phyloP scores from a whole-genome alignment of 2,797 vertebrate genomes.

The Phyllotis vaccarum region DNA sequence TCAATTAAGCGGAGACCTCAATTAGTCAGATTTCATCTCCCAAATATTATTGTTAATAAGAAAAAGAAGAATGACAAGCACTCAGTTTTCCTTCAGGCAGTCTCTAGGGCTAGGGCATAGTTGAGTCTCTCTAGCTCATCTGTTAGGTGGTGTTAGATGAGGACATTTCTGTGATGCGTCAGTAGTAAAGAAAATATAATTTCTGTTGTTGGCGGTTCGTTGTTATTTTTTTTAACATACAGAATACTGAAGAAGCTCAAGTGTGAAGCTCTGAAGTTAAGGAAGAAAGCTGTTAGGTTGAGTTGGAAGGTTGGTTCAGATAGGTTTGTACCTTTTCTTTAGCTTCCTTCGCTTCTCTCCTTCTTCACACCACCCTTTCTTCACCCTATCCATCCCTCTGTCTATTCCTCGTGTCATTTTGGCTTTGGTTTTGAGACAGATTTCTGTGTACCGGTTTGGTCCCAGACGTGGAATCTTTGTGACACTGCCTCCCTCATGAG shows the following conservation, averaged over 20 bases:
- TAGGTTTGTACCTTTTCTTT: background rate
- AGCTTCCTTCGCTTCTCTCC: background rate
- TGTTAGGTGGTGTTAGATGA: background rate
- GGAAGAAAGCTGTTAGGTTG: background rate
- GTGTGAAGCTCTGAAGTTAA: background rate
- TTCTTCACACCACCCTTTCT: background rate
- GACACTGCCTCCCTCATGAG: background rate
- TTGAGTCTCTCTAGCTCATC: background rate
- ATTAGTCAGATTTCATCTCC: conserved; percentile 18
- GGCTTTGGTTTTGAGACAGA: background rate
- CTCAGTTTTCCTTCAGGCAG: background rate
- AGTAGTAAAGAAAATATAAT: background rate
- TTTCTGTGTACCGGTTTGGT: background rate
- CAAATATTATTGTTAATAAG: conserved; percentile 56
- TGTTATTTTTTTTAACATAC: too few relatives aligned
- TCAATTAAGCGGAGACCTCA: conserved; percentile 67
- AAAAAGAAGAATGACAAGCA: conserved; percentile 41
- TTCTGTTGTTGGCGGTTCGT: background rate
- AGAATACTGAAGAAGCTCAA: background rate
- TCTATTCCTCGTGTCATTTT: background rate
- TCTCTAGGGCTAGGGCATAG: background rate
- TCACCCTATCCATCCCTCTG: too few relatives aligned
- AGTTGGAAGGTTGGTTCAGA: background rate
- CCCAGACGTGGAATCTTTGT: background rate
- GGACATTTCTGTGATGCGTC: background rate